These are phyloP conservation scores for Cossypha caffra DNA, from an alignment of 2,797 vertebrate species.

Conservation along the genomic window DNA sequence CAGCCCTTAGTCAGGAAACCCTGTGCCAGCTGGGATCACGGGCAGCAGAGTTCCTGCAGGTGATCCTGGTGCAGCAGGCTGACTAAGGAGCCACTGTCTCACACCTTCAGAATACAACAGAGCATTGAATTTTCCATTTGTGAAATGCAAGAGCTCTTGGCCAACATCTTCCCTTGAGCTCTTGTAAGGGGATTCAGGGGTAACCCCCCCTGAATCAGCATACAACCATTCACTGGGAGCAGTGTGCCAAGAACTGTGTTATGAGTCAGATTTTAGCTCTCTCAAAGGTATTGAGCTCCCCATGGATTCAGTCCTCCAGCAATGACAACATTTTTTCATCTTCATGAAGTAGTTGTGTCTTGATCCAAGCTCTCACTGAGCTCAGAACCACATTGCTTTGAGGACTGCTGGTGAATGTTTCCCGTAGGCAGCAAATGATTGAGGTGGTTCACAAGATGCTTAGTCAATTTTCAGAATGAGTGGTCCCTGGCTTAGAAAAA, in stretches of 20 bases:
- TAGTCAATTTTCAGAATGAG: slow-evolving; percentile 18
- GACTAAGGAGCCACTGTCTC: not conserved
- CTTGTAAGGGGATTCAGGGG: not conserved
- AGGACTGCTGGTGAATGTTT: not conserved
- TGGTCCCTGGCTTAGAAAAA: slow-evolving; percentile 21
- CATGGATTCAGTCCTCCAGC: not conserved
- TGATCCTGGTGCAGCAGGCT: not conserved
- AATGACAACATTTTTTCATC: not conserved
- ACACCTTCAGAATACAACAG: not conserved
- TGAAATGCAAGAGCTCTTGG: not conserved
- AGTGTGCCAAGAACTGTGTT: not conserved
- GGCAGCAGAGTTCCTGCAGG: not conserved
- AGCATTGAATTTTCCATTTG: not conserved
- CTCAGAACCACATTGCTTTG: not conserved
- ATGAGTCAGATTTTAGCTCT: not conserved
- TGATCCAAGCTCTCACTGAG: not conserved
- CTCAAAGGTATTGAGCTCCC: not conserved
- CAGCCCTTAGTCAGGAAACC: not conserved
- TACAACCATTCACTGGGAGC: not conserved
- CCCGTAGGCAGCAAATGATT: not conserved
- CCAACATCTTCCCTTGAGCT: not conserved
- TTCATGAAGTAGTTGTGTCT: not conserved
- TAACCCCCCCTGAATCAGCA: not conserved
- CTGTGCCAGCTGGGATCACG: not conserved
- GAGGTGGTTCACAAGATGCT: slow-evolving; percentile 1